Conservation (phyloP, 1,140 invertebrate genomes). For the Lasaia peninsularis region DNA sequence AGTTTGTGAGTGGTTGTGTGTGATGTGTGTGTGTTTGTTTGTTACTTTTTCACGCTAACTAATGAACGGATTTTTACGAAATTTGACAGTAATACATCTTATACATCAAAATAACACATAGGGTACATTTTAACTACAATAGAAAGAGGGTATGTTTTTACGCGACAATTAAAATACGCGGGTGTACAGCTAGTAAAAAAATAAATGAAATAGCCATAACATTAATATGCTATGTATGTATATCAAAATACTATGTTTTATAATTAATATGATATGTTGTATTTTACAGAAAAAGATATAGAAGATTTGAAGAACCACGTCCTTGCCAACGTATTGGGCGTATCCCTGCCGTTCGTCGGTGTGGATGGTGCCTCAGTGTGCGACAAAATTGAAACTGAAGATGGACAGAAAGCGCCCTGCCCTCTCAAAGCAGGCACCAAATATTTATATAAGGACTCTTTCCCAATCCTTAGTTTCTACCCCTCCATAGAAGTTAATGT, state of each 20-base stretch:
- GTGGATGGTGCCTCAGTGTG: slow-evolving; percentile 85
- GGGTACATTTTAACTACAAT: too few relatives aligned
- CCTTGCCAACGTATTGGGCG: slow-evolving; percentile 77
- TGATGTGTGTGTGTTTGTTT: too few relatives aligned
- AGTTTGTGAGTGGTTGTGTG: too few relatives aligned
- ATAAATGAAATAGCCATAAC: too few relatives aligned
- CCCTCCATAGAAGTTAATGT: slow-evolving; percentile 81
- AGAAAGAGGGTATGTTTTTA: too few relatives aligned
- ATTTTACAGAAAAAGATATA: slow-evolving; percentile 48
- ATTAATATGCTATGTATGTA: background rate
- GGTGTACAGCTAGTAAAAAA: too few relatives aligned
- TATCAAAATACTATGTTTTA: too few relatives aligned
- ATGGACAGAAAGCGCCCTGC: slow-evolving; percentile 78
- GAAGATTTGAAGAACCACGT: slow-evolving; percentile 65
- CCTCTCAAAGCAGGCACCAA: slow-evolving; percentile 81
- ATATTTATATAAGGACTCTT: slow-evolving; percentile 84
- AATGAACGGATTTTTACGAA: too few relatives aligned
- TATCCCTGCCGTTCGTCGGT: slow-evolving; percentile 85
- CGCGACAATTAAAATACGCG: too few relatives aligned
- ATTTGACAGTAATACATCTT: too few relatives aligned
- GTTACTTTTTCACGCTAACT: too few relatives aligned
- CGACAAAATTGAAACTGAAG: slow-evolving; percentile 77
- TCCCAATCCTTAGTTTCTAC: slow-evolving; percentile 82
- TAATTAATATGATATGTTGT: background rate
- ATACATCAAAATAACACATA: too few relatives aligned